Conservation (phyloP, 2,888 invertebrate genomes). For the Dasysyrphus tricinctus region DNA sequence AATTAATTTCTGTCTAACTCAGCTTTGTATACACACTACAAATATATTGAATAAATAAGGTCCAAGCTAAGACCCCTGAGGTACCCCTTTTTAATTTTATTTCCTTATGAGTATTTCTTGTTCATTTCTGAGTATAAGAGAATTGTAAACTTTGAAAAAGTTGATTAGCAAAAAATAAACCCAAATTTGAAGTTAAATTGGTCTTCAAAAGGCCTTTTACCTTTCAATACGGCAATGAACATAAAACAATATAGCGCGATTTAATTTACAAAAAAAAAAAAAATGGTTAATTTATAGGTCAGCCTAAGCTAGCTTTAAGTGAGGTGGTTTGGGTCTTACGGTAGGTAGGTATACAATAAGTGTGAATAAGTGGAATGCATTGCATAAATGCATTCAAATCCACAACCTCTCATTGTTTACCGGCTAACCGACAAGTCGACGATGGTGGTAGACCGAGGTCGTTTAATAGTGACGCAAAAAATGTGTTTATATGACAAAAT, state of each 20-base stretch:
- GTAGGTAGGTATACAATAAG: background rate
- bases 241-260: background rate
- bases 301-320: conserved; percentile 22
- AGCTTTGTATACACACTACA: too few species aligned
- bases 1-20: too few species aligned
- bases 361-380: conserved; percentile 6
- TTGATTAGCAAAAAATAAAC: too few species aligned
- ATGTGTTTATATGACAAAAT: background rate
- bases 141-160: too few species aligned
- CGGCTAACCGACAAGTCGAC: background rate
- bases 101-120: too few species aligned
- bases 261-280: background rate
- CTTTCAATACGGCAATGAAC: background rate
- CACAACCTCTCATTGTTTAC: conserved; percentile 10
- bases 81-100: too few species aligned
- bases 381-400: conserved; percentile 26
- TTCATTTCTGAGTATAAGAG: too few species aligned
- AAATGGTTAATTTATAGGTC: conserved; percentile 42
- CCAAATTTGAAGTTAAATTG: too few species aligned
- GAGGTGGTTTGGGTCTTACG: background rate
- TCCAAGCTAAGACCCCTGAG: too few species aligned
- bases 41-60: too few species aligned
- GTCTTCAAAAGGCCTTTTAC: background rate
- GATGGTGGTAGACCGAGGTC: conserved; percentile 30
- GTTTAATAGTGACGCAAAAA: conserved; percentile 19